Percentiles rank a stretch among this genome's conserved stretches.
phyloP scores from a whole-genome alignment of 2,888 invertebrate genomes.

The Onthophagus sagittarius region DNA sequence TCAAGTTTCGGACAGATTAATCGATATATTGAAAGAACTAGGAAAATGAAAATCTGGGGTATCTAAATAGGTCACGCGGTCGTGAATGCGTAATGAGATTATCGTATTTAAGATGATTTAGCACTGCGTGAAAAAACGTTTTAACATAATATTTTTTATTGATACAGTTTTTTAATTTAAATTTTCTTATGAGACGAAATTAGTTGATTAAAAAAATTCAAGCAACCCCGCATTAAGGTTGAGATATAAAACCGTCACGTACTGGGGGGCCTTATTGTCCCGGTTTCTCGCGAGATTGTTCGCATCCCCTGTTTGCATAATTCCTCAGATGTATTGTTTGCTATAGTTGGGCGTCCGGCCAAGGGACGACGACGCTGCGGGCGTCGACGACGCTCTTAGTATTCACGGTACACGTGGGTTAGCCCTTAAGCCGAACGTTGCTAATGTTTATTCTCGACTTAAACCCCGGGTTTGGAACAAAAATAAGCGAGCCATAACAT shows the following conservation, averaged over 20 bases:
- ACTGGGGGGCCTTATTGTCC: neutral
- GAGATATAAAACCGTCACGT: neutral
- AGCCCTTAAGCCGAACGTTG: neutral
- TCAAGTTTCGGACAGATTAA: neutral
- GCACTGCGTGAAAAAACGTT: neutral
- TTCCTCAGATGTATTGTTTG: neutral
- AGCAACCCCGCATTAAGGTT: neutral
- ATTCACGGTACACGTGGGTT: neutral
- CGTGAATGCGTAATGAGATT: neutral
- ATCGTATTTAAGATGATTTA: neutral
- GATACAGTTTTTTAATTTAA: neutral
- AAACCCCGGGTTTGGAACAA: neutral
- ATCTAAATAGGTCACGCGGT: neutral
- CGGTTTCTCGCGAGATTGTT: neutral
- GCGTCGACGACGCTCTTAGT: neutral
- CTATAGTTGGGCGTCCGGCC: neutral
- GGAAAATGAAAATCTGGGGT: neutral
- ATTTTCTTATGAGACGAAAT: neutral
- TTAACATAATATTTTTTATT: neutral
- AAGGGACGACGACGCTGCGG: neutral
- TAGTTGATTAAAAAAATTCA: neutral
- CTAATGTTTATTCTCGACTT: neutral
- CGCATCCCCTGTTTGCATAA: neutral
- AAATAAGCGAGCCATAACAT: neutral
- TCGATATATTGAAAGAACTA: neutral